A percentile compares a stretch with the other conserved stretches of the same genome.
Conservation (phyloP, 2,888 invertebrate genomes). For the Syritta pipiens region DNA sequence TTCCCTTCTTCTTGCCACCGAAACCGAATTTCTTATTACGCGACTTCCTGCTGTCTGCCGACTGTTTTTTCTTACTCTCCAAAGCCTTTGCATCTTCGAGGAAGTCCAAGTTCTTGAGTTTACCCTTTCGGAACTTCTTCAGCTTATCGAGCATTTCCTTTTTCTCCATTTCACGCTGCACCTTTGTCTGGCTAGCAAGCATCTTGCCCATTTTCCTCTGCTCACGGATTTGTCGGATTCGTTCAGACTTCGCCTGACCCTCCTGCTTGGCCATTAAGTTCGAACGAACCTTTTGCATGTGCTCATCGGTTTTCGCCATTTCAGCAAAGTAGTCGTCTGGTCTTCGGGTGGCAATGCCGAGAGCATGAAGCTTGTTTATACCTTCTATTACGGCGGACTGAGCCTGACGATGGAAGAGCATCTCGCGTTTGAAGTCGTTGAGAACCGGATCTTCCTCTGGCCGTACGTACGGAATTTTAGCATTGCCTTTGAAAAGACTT, state of each 20-base stretch:
- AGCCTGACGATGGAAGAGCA: constrained; percentile 91
- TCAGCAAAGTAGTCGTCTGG: constrained; percentile 99
- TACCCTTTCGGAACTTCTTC: constrained; percentile 94
- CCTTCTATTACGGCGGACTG: constrained; percentile 92
- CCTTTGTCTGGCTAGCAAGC: constrained; percentile 89
- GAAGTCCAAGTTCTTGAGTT: constrained; percentile 89
- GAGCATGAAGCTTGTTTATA: constrained; percentile 86
- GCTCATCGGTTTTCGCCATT: constrained; percentile 98
- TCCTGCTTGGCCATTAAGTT: constrained; percentile 91
- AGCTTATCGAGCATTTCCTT: constrained; percentile 94
- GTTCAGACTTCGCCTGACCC: constrained; percentile 92
- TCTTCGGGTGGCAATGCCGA: constrained; percentile 88
- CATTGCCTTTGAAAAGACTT: constrained; percentile 84
- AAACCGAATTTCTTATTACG: constrained; percentile 95
- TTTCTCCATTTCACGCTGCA: constrained; percentile 94
- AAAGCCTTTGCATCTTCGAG: constrained; percentile 83
- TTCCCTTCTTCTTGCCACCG: constrained; percentile 96
- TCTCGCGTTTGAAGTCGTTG: constrained; percentile 96
- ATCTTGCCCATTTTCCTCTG: constrained; percentile 96
- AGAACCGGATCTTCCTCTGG: constrained; percentile 88
- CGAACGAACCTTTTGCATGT: constrained; percentile 97
- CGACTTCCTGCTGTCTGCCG: constrained; percentile 82
- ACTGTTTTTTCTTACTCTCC: constrained; percentile 76
- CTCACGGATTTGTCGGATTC: constrained; percentile 92
- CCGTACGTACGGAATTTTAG: constrained; percentile 83